These are phyloP conservation scores for Drosophila eohydei DNA, from an alignment of 2,888 invertebrate species.

Conservation along the genomic window DNA sequence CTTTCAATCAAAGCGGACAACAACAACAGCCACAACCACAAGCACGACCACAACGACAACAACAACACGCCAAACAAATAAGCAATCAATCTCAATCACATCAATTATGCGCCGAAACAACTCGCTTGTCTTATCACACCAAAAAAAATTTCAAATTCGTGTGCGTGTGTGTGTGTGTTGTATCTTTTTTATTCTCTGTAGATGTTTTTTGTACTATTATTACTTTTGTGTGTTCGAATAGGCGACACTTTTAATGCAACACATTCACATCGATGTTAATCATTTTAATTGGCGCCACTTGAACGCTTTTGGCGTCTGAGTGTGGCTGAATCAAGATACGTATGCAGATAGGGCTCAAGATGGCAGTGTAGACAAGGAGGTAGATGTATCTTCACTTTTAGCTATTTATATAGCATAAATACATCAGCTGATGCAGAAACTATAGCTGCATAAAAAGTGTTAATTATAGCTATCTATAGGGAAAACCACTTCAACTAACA, in stretches of 20 bases:
- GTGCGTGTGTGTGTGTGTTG: not conserved
- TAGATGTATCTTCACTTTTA: not conserved
- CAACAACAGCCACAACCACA: too few species aligned
- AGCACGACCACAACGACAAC: too few species aligned
- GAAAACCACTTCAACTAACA: too few species aligned
- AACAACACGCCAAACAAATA: slow-evolving; percentile 60
- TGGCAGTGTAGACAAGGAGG: not conserved
- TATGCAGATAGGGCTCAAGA: not conserved
- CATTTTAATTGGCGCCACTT: slow-evolving; percentile 80
- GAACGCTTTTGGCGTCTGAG: slow-evolving; percentile 34
- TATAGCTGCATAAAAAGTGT: too few species aligned
- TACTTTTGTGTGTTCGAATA: slow-evolving; percentile 12
- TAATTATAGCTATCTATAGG: not conserved
- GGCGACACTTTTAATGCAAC: slow-evolving; percentile 57
- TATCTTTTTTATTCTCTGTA: slow-evolving; percentile 26
- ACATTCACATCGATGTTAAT: slow-evolving; percentile 72
- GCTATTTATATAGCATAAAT: not conserved
- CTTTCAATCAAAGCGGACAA: slow-evolving; percentile 51
- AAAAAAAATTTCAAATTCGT: slow-evolving; percentile 3
- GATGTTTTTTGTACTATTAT: slow-evolving; percentile 5
- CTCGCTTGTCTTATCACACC: slow-evolving; percentile 61
- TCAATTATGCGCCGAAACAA: slow-evolving; percentile 69
- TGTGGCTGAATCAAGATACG: not conserved
- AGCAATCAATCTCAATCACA: slow-evolving; percentile 81
- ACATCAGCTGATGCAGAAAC: not conserved